A percentile compares a stretch with the other conserved stretches of the same genome.
These are phyloP conservation scores for Dichetophora obliterata DNA, from an alignment of 2,888 invertebrate species.

Conservation along the genomic window DNA sequence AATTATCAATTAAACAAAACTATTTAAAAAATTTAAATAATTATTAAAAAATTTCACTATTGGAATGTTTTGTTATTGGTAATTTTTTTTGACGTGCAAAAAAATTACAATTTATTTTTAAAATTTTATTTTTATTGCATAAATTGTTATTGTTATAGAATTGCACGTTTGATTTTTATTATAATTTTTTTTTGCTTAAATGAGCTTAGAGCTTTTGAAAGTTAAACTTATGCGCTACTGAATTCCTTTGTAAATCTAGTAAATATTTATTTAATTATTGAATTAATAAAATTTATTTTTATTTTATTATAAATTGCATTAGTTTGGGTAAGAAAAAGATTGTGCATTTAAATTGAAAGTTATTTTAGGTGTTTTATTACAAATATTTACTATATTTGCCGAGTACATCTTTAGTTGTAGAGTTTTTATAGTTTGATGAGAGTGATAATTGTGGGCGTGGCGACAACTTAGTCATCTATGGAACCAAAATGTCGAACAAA, in stretches of 20 bases:
- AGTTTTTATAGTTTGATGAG: too few species aligned
- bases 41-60: constrained; percentile 55
- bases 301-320: too few species aligned
- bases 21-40: constrained; percentile 32
- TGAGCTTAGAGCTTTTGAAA: neutral
- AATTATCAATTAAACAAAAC: neutral
- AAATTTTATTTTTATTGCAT: neutral
- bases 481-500: too few species aligned
- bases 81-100: neutral
- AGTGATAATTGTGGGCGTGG: too few species aligned
- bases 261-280: too few species aligned
- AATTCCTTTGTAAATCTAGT: constrained; percentile 12
- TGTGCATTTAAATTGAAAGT: too few species aligned
- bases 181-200: neutral
- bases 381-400: too few species aligned
- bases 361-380: too few species aligned
- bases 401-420: too few species aligned
- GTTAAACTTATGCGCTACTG: constrained; percentile 22
- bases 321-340: too few species aligned
- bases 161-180: neutral
- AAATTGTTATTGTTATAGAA: neutral
- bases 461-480: too few species aligned
- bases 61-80: constrained; percentile 53
- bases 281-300: too few species aligned
- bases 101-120: neutral